These are phyloP conservation scores for Coranthus polyacanthus DNA, from an alignment of 2,797 vertebrate genomes.

Conservation along the genomic window DNA sequence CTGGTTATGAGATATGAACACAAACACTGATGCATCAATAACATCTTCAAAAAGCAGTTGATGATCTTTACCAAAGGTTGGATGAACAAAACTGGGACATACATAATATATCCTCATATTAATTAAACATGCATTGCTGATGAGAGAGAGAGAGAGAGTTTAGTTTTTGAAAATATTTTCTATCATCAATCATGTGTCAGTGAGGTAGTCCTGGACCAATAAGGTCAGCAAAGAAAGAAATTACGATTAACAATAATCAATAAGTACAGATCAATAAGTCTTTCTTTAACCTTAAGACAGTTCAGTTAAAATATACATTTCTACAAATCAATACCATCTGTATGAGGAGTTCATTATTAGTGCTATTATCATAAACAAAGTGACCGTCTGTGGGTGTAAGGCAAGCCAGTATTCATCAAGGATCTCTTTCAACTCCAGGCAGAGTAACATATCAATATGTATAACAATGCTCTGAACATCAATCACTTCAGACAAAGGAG, in stretches of 20 bases:
- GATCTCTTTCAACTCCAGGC: background rate
- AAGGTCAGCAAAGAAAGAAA: slow-evolving; percentile 77
- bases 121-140: background rate
- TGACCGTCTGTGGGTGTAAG: background rate
- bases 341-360: background rate
- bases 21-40: slow-evolving; percentile 41
- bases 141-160: background rate
- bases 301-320: slow-evolving; percentile 10
- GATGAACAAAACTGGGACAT: slow-evolving; percentile 52
- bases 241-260: background rate
- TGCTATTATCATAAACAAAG: background rate
- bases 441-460: background rate
- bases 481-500: slow-evolving; percentile 1
- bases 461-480: background rate
- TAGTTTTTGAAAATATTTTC: slow-evolving; percentile 10
- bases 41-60: slow-evolving; percentile 14
- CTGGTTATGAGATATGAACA: slow-evolving; percentile 39
- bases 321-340: slow-evolving; percentile 10
- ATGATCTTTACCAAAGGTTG: slow-evolving; percentile 28
- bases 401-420: slow-evolving; percentile 9
- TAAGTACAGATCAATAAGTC: slow-evolving; percentile 13
- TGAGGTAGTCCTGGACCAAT: slow-evolving; percentile 88
- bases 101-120: background rate
- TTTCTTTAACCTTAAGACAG: slow-evolving; percentile 1
- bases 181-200: slow-evolving; percentile 86